Evolutionary conservation across 37 sponge, comb jelly and placozoan genomes (phyloP).

Genomic region (Beroe forskalii): DNA sequence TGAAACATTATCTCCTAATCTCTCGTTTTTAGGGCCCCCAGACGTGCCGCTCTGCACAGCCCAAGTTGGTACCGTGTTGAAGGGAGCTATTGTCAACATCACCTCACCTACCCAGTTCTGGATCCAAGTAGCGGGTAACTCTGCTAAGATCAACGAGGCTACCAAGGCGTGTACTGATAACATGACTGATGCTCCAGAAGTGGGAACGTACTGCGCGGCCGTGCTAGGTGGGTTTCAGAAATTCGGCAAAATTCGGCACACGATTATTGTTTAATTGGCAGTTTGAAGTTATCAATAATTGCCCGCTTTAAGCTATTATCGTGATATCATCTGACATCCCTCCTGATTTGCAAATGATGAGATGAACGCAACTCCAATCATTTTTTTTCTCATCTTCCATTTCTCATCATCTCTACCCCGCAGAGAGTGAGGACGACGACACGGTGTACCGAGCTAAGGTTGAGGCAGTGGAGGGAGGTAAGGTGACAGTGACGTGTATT

Average conservation of each 20-base stretch:
- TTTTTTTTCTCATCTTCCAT: no score
- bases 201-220: background rate
- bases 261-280: no score
- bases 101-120: background rate
- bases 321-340: no score
- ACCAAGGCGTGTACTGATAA: conserved; percentile 2
- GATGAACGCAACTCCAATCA: no score
- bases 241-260: no score
- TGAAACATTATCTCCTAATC: no score
- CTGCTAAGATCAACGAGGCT: background rate
- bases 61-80: background rate
- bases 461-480: background rate
- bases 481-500: background rate
- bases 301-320: no score
- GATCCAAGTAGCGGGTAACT: background rate
- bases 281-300: no score
- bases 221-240: no score
- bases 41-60: background rate
- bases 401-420: no score
- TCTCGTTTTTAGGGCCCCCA: background rate
- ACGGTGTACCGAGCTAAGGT: background rate
- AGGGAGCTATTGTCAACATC: background rate
- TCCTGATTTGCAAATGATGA: no score
- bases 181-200: conserved; percentile 4
- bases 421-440: background rate